phyloP scores from a whole-genome alignment of 2,797 vertebrate genomes.

The Leuciscus waleckii region DNA sequence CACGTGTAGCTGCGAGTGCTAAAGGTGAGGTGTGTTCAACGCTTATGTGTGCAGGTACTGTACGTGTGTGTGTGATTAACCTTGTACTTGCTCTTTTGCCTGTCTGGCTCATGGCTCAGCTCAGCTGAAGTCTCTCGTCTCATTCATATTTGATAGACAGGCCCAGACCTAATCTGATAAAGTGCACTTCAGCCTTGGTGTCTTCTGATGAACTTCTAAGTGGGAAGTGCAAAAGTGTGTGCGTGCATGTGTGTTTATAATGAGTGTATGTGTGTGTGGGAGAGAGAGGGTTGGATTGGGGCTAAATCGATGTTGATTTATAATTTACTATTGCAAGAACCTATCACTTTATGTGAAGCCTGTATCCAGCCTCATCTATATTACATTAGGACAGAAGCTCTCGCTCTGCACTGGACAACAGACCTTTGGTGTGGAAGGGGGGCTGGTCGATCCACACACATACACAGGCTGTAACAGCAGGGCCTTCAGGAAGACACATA shows the following conservation, averaged over 20 bases:
- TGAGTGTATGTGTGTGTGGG: conserved; percentile 30
- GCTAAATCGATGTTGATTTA: conserved; percentile 97
- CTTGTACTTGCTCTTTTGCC: conserved; percentile 45
- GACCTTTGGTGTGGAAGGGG: conserved; percentile 70
- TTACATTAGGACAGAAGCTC: conserved; percentile 89
- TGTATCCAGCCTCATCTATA: conserved; percentile 97
- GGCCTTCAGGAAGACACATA: conserved; percentile 27
- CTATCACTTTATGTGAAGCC: conserved; percentile 96
- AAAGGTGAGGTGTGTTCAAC: conserved; percentile 41
- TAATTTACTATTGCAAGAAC: conserved; percentile 98
- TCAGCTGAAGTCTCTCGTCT: conserved; percentile 70
- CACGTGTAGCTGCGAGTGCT: conserved; percentile 23
- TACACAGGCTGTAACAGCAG: conserved; percentile 22
- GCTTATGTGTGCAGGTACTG: conserved; percentile 24
- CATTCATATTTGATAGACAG: conserved; percentile 91
- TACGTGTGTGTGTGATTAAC: conserved; percentile 48
- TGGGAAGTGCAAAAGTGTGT: conserved; percentile 41
- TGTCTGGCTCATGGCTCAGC: conserved; percentile 29
- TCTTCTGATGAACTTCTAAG: conserved; percentile 89
- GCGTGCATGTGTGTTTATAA: conserved; percentile 12
- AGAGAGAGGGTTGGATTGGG: conserved; percentile 65
- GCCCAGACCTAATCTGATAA: conserved; percentile 89
- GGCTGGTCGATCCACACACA: conserved; percentile 63
- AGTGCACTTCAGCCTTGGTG: conserved; percentile 89
- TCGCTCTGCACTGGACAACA: conserved; percentile 67